Conservation (phyloP, 2,888 invertebrate species). For the Drosophila koepferae region DNA sequence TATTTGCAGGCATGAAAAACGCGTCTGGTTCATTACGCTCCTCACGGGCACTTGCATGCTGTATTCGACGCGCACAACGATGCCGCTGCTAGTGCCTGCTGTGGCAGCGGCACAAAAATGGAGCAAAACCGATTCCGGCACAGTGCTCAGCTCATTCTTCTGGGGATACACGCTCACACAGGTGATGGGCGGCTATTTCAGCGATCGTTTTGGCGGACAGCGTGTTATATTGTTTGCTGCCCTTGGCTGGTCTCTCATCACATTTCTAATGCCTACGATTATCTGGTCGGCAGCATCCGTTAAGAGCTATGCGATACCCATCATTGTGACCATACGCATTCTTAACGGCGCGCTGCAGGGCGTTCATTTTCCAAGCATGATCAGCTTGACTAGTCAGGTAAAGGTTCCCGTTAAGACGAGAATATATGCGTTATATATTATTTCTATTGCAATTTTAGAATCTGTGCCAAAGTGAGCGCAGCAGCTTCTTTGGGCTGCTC, state of each 20-base stretch:
- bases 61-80: slow-evolving; percentile 89
- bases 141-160: slow-evolving; percentile 89
- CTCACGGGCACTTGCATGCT: slow-evolving; percentile 88
- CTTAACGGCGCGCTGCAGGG: slow-evolving; percentile 89
- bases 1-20: slow-evolving; percentile 86
- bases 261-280: slow-evolving; percentile 87
- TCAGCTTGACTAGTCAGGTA: slow-evolving; percentile 88
- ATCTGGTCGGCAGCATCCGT: slow-evolving; percentile 84
- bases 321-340: slow-evolving; percentile 87
- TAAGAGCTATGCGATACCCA: slow-evolving; percentile 85
- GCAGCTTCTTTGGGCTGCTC: slow-evolving; percentile 89
- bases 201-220: slow-evolving; percentile 88
- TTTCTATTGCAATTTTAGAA: slow-evolving; percentile 82
- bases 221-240: slow-evolving; percentile 88
- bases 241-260: slow-evolving; percentile 87
- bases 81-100: slow-evolving; percentile 88
- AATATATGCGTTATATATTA: no score
- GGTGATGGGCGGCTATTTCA: slow-evolving; percentile 87
- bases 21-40: slow-evolving; percentile 87
- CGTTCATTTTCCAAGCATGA: slow-evolving; percentile 90
- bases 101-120: slow-evolving; percentile 88
- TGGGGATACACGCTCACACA: slow-evolving; percentile 91
- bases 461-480: slow-evolving; percentile 88
- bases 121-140: slow-evolving; percentile 90
- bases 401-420: slow-evolving; percentile 9